Percentiles rank a stretch among this genome's conserved stretches.
phyloP scores from a whole-genome alignment of 1,140 invertebrate species.

The Euglossa dilemma region DNA sequence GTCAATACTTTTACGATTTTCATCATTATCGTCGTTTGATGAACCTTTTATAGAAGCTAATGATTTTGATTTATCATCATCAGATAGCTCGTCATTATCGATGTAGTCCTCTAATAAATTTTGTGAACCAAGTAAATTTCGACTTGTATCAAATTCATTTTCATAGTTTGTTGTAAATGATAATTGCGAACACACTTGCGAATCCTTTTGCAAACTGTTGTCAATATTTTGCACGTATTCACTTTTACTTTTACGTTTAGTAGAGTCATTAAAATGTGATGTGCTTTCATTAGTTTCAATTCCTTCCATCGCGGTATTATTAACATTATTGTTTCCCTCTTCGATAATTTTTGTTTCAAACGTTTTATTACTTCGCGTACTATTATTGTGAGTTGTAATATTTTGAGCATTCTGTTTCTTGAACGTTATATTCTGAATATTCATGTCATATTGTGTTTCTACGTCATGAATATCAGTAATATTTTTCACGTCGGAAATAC shows the following conservation, averaged over 20 bases:
- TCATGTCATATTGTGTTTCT: conserved; percentile 47
- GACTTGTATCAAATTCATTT: conserved; percentile 18
- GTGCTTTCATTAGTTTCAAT: not conserved
- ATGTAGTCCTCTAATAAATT: conserved; percentile 40
- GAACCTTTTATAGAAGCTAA: not conserved
- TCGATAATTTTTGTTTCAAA: not conserved
- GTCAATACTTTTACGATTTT: not conserved
- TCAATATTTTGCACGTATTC: not conserved
- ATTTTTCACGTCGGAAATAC: too few species aligned
- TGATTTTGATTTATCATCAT: not conserved
- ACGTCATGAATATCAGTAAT: conserved; percentile 47
- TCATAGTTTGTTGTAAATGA: not conserved
- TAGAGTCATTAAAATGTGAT: not conserved
- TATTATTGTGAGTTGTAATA: not conserved
- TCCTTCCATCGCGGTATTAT: conserved; percentile 22
- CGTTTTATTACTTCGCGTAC: not conserved
- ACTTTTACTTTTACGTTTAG: not conserved
- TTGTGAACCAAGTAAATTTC: conserved; percentile 36
- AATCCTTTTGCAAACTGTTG: not conserved
- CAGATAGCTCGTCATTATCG: not conserved
- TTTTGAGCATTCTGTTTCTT: not conserved
- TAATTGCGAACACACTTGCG: not conserved
- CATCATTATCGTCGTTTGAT: not conserved
- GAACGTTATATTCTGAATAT: too few species aligned
- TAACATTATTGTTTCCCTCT: not conserved